These are phyloP conservation scores for Dyspetes luteomarginatus DNA, from an alignment of 2,888 invertebrate species.

Conservation along the genomic window DNA sequence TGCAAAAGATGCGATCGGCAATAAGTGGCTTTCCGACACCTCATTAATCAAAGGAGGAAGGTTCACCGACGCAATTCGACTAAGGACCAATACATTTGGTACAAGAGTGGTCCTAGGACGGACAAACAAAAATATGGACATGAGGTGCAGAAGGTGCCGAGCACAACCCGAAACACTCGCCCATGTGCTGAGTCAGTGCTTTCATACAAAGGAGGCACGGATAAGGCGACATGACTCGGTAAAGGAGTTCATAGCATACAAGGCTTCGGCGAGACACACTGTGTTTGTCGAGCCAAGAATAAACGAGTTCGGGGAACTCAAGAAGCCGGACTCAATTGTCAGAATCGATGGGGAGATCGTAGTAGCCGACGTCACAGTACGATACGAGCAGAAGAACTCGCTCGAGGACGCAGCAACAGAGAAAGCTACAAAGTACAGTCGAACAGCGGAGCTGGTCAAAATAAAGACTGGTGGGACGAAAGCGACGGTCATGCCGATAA, in stretches of 20 bases:
- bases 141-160: conserved; percentile 72
- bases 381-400: conserved; percentile 65
- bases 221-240: conserved; percentile 62
- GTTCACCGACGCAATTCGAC: conserved; percentile 41
- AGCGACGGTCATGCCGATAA: conserved; percentile 34
- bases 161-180: conserved; percentile 74
- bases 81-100: conserved; percentile 61
- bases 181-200: conserved; percentile 73
- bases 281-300: conserved; percentile 39
- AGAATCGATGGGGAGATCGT: conserved; percentile 68
- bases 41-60: conserved; percentile 34
- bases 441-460: conserved; percentile 42
- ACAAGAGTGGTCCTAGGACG: conserved; percentile 36
- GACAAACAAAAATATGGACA: not conserved
- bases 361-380: conserved; percentile 74
- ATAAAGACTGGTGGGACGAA: not conserved
- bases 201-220: conserved; percentile 40
- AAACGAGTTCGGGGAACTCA: conserved; percentile 60
- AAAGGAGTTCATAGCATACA: conserved; percentile 8
- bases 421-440: conserved; percentile 71
- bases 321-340: conserved; percentile 75
- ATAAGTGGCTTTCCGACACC: conserved; percentile 15
- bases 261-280: not conserved
- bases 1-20: conserved; percentile 24
- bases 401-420: conserved; percentile 67